Evolutionary conservation across 2,113 vertebrate species (phyloP).

Genomic region (Sterrhoptilus dennistouni): DNA sequence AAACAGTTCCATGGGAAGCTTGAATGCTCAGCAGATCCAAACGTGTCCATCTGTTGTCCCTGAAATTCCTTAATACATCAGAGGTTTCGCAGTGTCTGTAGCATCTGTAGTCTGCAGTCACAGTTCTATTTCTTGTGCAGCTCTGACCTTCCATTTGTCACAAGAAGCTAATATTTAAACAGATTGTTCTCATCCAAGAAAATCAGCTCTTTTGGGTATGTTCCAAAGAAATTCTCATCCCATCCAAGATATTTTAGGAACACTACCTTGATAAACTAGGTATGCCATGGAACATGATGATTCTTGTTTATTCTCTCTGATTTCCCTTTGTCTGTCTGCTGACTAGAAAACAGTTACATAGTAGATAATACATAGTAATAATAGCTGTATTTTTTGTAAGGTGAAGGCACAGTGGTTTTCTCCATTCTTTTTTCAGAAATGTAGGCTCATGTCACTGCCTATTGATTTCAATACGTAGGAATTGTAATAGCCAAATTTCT

Average conservation of each 20-base stretch:
- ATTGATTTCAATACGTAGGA: neutral
- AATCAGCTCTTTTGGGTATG: neutral
- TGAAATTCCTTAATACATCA: constrained; percentile 39
- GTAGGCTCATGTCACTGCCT: neutral
- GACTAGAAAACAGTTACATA: neutral
- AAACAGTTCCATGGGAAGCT: constrained; percentile 18
- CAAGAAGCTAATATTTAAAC: constrained; percentile 4
- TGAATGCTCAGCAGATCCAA: constrained; percentile 24
- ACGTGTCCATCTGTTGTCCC: constrained; percentile 50
- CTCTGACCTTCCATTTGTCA: neutral
- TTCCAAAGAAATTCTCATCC: constrained; percentile 4
- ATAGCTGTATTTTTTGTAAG: neutral
- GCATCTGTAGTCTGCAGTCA: constrained; percentile 50
- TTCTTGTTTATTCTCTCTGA: neutral
- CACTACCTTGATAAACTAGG: neutral
- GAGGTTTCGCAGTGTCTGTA: constrained; percentile 52
- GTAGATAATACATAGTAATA: neutral
- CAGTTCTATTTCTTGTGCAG: constrained; percentile 27
- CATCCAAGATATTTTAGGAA: neutral
- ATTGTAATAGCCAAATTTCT: neutral
- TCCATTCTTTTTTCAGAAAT: neutral
- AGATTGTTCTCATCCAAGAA: neutral
- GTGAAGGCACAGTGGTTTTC: neutral
- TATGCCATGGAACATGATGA: neutral
- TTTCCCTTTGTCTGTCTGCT: neutral